Evolutionary conservation across 2,888 invertebrate species (phyloP), one percentile per base, ranked within the genome.

Genomic region (Polydrusus tereticollis): DNA sequence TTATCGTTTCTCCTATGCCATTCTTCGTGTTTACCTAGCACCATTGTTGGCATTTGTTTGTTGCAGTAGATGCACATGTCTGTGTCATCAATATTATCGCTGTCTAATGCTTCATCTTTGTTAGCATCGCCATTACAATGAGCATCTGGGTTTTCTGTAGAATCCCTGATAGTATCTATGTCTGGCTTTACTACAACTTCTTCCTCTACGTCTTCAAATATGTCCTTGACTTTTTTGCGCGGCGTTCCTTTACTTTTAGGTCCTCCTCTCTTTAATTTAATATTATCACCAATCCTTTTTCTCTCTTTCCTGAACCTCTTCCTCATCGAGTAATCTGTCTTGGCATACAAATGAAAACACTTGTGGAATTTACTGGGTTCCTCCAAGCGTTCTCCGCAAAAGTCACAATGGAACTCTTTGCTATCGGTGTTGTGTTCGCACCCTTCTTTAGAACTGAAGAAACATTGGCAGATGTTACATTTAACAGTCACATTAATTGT

Each of bases 21-120:
- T 1, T 62, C 52, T 59, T 74, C 74, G 41, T 74, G 74, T 26
- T 41, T 59, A n/a, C 55, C 41, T 16, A 74, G 18, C 1, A 50
- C 18, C 8, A 33, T 23, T 1, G 43, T 7, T 6, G 64, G 43
- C 70, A 74, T 59, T 29, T 12, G 4, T 12, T 45, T 59, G 18
- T 68, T 50, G 36, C 74, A 74, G 26, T 74, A 74, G 45, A 74
- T 70, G 45, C 74, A 74, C 7, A 12, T 38, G 14, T 74, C 74
- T 21, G n/a, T 36, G 20, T 70, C 70, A 21, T 72, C 64, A 6
- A 21, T 14, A 45, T 66, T 50, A 50, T 12, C 36, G 33, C 6
- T 18, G 5, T 45, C 16, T 38, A 41, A 12, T 5, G 20, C 1
- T 12, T 36, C 20, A 14, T 33, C 59, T 58, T 14, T n/a, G 21